Percentiles rank a stretch among this genome's conserved stretches.
Evolutionary conservation across 2,797 vertebrate genomes (phyloP).

Genomic region (Phrynocephalus forsythii): DNA sequence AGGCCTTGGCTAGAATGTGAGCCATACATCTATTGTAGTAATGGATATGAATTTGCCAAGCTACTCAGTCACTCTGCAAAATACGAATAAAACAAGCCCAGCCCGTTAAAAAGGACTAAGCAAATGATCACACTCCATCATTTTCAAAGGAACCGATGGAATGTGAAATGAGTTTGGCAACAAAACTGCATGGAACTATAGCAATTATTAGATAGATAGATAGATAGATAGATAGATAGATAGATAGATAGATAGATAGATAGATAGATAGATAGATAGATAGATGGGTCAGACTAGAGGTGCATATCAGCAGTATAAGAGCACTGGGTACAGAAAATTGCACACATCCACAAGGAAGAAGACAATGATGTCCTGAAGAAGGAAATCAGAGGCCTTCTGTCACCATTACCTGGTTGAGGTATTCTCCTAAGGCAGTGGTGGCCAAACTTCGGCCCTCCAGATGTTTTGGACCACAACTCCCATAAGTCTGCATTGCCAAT

Average conservation of each 20-base stretch:
- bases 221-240: background rate
- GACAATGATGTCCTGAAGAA: background rate
- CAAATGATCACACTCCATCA: constrained; percentile 77
- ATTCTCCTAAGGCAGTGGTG: too few species aligned
- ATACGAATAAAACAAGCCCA: constrained; percentile 69
- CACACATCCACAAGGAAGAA: background rate
- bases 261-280: too few species aligned
- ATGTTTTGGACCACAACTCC: too few species aligned
- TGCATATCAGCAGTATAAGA: too few species aligned
- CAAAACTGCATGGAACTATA: constrained; percentile 64
- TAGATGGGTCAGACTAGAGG: background rate
- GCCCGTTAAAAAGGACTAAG: constrained; percentile 67
- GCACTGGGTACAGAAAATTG: background rate
- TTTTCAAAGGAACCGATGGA: constrained; percentile 74
- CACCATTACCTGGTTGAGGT: background rate
- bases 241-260: too few species aligned
- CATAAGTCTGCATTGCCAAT: too few species aligned
- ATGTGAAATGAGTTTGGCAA: constrained; percentile 77
- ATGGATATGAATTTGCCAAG: constrained; percentile 69
- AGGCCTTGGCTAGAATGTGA: constrained; percentile 60
- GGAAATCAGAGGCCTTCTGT: background rate
- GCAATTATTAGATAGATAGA: constrained; percentile 51
- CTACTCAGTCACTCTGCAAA: constrained; percentile 59
- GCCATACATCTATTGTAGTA: constrained; percentile 58
- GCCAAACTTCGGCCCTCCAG: too few species aligned